Base-by-base conservation (phyloP, 2,113 vertebrate genomes). In the Xiphophorus maculatus region DNA sequence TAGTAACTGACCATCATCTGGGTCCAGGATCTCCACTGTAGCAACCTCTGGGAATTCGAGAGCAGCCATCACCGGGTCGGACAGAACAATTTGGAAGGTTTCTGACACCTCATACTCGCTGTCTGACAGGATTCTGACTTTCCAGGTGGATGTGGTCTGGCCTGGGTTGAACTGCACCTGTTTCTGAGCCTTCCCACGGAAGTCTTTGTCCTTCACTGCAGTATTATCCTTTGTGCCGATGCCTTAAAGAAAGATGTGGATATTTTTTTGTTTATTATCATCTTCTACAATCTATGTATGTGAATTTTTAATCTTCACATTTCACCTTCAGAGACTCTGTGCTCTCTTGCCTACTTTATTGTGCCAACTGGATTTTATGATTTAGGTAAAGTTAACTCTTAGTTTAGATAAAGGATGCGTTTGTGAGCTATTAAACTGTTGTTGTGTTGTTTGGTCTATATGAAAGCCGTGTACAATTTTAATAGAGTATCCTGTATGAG, bases 111-210 rank as follows among this genome's bases (percentile, higher is more conserved):
- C 97, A 1, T 96, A 96, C 60, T 95, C 84, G 8, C 80, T 92
- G 1, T 99, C 97, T 0, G 93, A 87, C 81, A 97, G 70, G 90
- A 98, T 94, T 40, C 94, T 92, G n/a, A 98, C 96, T 79, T 93
- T 91, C 97, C 97, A 99, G 0, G 92, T 95, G 81, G 97, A 97
- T 28, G 92, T 93, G 65, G 93, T 96, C 90, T 99, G 97, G 63
- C 97, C 97, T 0, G 97, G 97, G 90, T 98, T 99, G 90, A 99
- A 99, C 89, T 99, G 97, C 76, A 98, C 97, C 81, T 99, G 97
- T 69, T 95, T 97, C 88, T 99, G 97, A 5, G 96, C 94, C 88
- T 98, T 99, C 17, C 97, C 97, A 76, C 93, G 94, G 88, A 98
- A 99, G 83, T 99, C 97, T 87, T 95, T 96, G 85, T 98, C 96